A percentile compares a stretch with the other conserved stretches of the same genome.
Conservation (phyloP, 2,888 invertebrate genomes). For the Dione vanillae region DNA sequence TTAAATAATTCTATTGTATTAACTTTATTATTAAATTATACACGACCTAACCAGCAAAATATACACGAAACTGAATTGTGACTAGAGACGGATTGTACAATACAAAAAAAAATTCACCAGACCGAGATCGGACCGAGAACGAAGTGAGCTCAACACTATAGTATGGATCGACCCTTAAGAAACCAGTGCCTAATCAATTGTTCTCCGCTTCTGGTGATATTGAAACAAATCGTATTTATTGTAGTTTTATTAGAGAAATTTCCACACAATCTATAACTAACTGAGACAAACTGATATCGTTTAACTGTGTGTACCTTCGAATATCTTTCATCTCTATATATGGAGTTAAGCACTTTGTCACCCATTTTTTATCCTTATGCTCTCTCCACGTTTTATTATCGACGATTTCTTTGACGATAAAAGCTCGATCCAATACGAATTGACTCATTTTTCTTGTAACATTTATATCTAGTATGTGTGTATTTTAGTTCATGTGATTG, state of each 20-base stretch:
- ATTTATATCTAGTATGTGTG: slow-evolving; percentile 15
- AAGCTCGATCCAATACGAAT: slow-evolving; percentile 29
- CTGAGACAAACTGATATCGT: slow-evolving; percentile 2
- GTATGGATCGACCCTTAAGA: too few relatives aligned
- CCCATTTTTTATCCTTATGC: slow-evolving; percentile 46
- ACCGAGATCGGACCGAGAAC: too few relatives aligned
- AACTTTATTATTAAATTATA: too few relatives aligned
- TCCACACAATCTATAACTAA: background rate
- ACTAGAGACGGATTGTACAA: too few relatives aligned
- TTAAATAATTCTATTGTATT: too few relatives aligned
- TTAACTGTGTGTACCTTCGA: background rate
- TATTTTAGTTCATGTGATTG: background rate
- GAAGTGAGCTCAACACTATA: too few relatives aligned
- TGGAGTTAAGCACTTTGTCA: slow-evolving; percentile 21
- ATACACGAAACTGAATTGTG: too few relatives aligned
- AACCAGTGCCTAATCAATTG: too few relatives aligned
- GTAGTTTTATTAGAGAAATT: too few relatives aligned
- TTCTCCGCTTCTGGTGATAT: too few relatives aligned
- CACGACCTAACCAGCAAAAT: too few relatives aligned
- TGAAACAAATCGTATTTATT: background rate
- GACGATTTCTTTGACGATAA: slow-evolving; percentile 31
- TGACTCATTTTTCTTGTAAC: slow-evolving; percentile 32
- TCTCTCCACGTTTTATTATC: slow-evolving; percentile 29
- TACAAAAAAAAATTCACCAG: too few relatives aligned
- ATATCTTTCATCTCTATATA: slow-evolving; percentile 17